Evolutionary conservation across 2,113 vertebrate genomes (phyloP).

Genomic region (Nettapus auritus): DNA sequence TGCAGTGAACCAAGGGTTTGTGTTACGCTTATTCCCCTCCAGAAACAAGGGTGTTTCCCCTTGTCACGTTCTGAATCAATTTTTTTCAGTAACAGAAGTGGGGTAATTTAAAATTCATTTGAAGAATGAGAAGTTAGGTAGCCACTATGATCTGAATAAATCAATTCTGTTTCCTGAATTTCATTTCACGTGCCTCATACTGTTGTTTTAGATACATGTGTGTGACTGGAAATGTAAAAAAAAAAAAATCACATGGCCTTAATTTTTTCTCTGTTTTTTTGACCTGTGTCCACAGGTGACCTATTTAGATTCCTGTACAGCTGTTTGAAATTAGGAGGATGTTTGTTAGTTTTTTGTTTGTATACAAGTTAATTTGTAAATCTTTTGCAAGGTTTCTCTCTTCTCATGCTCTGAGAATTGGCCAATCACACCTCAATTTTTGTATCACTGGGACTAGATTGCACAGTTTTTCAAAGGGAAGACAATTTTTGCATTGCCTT

Average conservation of each 20-base stretch:
- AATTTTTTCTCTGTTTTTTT: background rate
- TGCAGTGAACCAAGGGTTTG: background rate
- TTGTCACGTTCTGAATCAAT: rapidly evolving
- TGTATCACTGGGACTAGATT: background rate
- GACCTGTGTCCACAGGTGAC: background rate
- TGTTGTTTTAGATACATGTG: rapidly evolving
- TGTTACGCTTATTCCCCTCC: rapidly evolving
- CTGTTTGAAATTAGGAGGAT: background rate
- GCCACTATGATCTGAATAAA: background rate
- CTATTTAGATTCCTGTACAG: background rate
- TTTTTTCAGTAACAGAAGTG: background rate
- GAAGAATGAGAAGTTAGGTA: background rate
- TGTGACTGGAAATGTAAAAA: background rate
- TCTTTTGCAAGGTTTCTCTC: background rate
- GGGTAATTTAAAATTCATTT: background rate
- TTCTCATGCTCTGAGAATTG: background rate
- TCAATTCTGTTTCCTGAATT: too few relatives aligned
- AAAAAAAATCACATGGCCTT: background rate
- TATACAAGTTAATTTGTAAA: background rate
- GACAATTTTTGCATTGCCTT: background rate
- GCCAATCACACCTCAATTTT: background rate
- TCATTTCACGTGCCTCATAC: background rate
- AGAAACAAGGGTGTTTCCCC: background rate
- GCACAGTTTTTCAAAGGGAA: background rate
- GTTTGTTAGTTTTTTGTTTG: background rate